phyloP scores from a whole-genome alignment of 2,888 invertebrate species.

The Ophonus ardosiacus region DNA sequence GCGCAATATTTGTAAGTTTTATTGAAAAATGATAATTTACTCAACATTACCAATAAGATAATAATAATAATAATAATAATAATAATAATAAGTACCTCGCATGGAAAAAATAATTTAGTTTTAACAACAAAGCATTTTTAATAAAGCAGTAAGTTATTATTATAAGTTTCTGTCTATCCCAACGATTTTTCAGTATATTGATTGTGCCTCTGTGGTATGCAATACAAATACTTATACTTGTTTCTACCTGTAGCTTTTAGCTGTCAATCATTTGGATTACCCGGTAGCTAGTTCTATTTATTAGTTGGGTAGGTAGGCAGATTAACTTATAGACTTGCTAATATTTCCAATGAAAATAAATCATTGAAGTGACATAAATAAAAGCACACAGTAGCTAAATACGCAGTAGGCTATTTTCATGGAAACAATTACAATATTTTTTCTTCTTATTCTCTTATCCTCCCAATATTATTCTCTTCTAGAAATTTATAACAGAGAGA shows the following conservation, averaged over 20 bases:
- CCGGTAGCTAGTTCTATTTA: constrained; percentile 11
- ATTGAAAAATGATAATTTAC: too few relatives aligned
- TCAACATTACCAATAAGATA: too few relatives aligned
- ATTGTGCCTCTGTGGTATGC: too few relatives aligned
- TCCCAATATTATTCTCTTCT: not conserved
- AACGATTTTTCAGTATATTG: too few relatives aligned
- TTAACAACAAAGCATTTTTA: too few relatives aligned
- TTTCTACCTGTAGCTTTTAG: not conserved
- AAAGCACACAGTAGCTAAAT: constrained; percentile 14
- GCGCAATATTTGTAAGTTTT: too few relatives aligned
- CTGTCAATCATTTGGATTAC: constrained; percentile 15
- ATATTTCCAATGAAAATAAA: constrained; percentile 31
- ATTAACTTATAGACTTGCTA: not conserved
- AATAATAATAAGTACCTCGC: too few relatives aligned
- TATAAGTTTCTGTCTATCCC: too few relatives aligned
- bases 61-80: too few relatives aligned
- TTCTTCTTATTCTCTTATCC: not conserved
- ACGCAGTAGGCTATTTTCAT: not conserved
- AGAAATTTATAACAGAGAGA: constrained; percentile 4
- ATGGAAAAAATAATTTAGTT: too few relatives aligned
- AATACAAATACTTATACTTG: not conserved
- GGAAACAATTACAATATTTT: constrained; percentile 24
- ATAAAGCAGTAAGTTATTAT: too few relatives aligned
- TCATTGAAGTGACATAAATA: constrained; percentile 17
- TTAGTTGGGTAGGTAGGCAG: constrained; percentile 6